A percentile compares a stretch with the other conserved stretches of the same genome.
Conservation (phyloP, 2,113 vertebrate genomes). For the Perca flavescens region DNA sequence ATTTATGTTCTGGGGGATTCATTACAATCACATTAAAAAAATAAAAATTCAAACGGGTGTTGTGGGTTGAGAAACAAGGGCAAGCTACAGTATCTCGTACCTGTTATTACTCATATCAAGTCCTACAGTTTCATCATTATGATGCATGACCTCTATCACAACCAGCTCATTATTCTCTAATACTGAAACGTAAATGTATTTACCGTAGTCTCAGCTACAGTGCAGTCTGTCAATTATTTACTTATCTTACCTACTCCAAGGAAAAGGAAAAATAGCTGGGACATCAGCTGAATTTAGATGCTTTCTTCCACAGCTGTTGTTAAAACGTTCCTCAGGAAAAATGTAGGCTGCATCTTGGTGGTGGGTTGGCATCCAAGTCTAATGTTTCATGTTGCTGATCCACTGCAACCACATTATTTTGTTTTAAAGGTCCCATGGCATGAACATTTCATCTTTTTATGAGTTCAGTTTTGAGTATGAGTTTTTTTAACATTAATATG, state of each 20-base stretch:
- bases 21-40: neutral
- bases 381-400: neutral
- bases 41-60: neutral
- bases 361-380: neutral
- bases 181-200: neutral
- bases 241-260: neutral
- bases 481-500: too few relatives aligned
- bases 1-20: neutral
- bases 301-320: neutral
- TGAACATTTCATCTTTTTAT: too few relatives aligned
- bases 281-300: neutral
- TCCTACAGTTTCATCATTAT: neutral
- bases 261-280: neutral
- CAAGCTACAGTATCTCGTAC: neutral
- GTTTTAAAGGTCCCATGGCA: too few relatives aligned
- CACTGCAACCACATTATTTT: too few relatives aligned
- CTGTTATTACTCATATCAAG: neutral
- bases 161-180: neutral
- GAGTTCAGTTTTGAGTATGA: too few relatives aligned
- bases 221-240: neutral
- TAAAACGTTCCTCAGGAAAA: neutral
- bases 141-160: neutral
- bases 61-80: slow-evolving; percentile 5
- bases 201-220: neutral
- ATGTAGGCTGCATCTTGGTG: neutral